Percentiles rank a stretch among this genome's conserved stretches.
Evolutionary conservation across 2,888 invertebrate species (phyloP).

Genomic region (Sthenelais limicola): DNA sequence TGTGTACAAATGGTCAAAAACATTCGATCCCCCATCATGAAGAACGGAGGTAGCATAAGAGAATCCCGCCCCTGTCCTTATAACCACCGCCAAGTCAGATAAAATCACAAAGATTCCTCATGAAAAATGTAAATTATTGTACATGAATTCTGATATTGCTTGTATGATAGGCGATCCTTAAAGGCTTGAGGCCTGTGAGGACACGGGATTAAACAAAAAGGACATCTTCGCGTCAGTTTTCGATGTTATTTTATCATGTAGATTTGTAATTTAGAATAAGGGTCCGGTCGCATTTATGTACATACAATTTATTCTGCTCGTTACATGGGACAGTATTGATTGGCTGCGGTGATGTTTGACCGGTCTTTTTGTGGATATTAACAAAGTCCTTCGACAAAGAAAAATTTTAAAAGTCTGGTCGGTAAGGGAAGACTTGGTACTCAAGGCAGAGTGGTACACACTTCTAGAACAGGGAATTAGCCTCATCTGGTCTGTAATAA

Average conservation of each 20-base stretch:
- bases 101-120: constrained; percentile 22
- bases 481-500: too few relatives aligned
- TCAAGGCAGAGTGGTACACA: too few relatives aligned
- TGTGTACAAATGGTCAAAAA: constrained; percentile 7
- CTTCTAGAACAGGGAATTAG: too few relatives aligned
- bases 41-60: background rate
- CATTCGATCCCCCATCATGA: background rate
- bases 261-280: constrained; percentile 12
- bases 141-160: constrained; percentile 31
- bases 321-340: constrained; percentile 26
- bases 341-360: background rate
- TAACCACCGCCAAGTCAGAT: background rate
- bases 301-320: constrained; percentile 25
- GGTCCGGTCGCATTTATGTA: constrained; percentile 34
- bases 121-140: constrained; percentile 33
- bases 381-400: background rate
- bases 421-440: too few relatives aligned
- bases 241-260: constrained; percentile 10
- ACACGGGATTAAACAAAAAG: too few relatives aligned
- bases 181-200: too few relatives aligned
- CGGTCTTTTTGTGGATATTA: background rate
- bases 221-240: constrained; percentile 9
- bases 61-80: background rate
- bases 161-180: constrained; percentile 33
- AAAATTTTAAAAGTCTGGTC: too few relatives aligned